Evolutionary conservation across 2,113 vertebrate genomes (phyloP), one percentile per base, ranked within the genome.

Genomic region (Bucco capensis): DNA sequence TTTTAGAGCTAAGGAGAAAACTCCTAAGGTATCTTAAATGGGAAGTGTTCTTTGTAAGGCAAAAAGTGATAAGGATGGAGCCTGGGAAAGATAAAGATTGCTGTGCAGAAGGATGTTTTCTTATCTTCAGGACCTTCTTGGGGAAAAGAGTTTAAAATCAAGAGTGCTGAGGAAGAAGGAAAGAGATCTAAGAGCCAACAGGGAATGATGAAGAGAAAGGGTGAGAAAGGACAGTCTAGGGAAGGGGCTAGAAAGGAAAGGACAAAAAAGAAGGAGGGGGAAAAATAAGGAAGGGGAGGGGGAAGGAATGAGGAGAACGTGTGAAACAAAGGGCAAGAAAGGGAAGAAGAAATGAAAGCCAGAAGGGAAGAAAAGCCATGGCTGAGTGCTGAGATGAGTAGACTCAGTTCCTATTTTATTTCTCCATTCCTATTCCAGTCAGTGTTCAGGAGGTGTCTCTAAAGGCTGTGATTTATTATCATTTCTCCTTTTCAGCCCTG

Each of bases 381-480:
- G 61, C 70, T 3, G 4, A 75, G 84, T 31, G 70, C 31, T 73
- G 66, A 67, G 56, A 92, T 88, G 73, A 73, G 58, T 50, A 58
- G 0, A 3, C 46, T 89, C 33, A 33, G 66, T 66, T 83, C 71
- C 84, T 80, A 85, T 93, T 95, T 96, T 89, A 88, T 90, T 92
- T 64, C 87, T 62, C 70, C 89, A 74, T 95, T 94, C 92, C 73
- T 90, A 94, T 94, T 93, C 77, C 74, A 85, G 81, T 31, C 89
- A 92, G 58, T 89, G 66, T 93, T 95, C 90, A 62, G 81, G 91
- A 92, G 81, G 78, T 94, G 92, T 93, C 89, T 95, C 83, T 92
- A 90, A 92, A 96, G 93, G 75, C 92, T 92, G 95, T 94, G 94
- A 93, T 96, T 96, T 96, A 96, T 96, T 93, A 73, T 93, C 86